Base-by-base conservation (phyloP, 2,113 vertebrate genomes). In the Saccopteryx bilineata region DNA sequence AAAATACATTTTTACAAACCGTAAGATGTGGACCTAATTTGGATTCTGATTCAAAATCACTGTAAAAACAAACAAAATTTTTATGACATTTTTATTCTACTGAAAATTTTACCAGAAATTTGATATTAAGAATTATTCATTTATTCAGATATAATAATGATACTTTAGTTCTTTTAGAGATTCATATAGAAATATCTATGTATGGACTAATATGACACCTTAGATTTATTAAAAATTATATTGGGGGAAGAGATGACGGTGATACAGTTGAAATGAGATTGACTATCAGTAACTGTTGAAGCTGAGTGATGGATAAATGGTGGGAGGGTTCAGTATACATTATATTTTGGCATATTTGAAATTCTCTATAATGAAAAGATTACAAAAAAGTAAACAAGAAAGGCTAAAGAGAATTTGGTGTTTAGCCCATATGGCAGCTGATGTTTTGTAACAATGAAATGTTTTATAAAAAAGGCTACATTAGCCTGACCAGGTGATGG, bases 161-260 rank as follows among this genome's bases (percentile, higher is more conserved):
- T 60, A 83, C 72, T 80, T 93, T 82, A 91, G 6, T 60, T 63
- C 24, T 90, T 95, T 93, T 83, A 90, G 21, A 95, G 54, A 96
- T 61, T 52, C 39, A 81, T n/a, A 93, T 0, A 65, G 26, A 90
- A 87, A n/a, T 90, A 80, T 28, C 31, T 90, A 76, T 61, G 26
- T 80, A 75, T 87, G 13, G 93, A 94, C 61, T 79, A 94, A 54
- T 50, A 31, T 50, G 56, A 56, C 26, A 80, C 80, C 56, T 92
- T 88, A 5, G 24, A 85, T 87, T 88, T 58, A 74, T 54, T 91
- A 87, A 76, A 94, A 87, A 90, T 58, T 48, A 71, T 24, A 33
- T 9, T 89, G 23, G 15, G 58, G 33, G 46, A 93, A 28, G 5
- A 72, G 15, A 46, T 24, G 5, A 71, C 24, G n/a, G 17, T 5